Conservation (phyloP, 2,113 vertebrate species). For the Notarius lentiginosus region DNA sequence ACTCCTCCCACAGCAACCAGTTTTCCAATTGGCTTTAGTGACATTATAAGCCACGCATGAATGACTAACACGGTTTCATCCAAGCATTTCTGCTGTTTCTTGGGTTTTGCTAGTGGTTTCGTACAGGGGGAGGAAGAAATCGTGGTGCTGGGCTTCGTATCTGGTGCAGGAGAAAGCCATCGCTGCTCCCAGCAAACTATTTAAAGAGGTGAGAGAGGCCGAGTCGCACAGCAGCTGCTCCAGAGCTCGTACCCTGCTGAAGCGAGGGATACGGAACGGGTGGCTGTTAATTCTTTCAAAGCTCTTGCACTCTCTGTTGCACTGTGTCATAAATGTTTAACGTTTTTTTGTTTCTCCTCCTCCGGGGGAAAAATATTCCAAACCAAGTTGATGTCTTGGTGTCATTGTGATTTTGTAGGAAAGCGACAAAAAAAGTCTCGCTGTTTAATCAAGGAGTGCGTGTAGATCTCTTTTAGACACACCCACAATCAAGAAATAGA, state of each 20-base stretch:
- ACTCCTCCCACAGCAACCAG: background rate
- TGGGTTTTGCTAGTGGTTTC: conserved; percentile 47
- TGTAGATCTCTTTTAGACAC: no score
- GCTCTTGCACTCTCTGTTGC: no score
- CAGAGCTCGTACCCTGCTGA: background rate
- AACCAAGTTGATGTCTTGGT: no score
- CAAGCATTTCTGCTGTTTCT: background rate
- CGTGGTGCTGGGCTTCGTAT: conserved; percentile 64
- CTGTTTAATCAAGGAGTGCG: background rate
- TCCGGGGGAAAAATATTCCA: no score
- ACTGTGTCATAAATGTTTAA: no score
- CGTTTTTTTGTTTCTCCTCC: no score
- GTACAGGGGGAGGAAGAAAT: conserved; percentile 60
- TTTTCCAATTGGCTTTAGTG: background rate
- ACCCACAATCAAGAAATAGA: background rate
- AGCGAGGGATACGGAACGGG: no score
- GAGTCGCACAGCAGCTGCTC: no score
- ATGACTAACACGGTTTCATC: background rate
- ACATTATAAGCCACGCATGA: background rate
- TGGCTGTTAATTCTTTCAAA: no score
- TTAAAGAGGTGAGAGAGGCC: conserved; percentile 58
- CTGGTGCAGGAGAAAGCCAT: conserved; percentile 61
- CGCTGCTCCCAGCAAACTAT: conserved; percentile 61
- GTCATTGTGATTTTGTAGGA: no score
- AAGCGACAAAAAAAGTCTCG: background rate